Conservation (phyloP, 2,888 invertebrate genomes). For the Creontiades dilutus region DNA sequence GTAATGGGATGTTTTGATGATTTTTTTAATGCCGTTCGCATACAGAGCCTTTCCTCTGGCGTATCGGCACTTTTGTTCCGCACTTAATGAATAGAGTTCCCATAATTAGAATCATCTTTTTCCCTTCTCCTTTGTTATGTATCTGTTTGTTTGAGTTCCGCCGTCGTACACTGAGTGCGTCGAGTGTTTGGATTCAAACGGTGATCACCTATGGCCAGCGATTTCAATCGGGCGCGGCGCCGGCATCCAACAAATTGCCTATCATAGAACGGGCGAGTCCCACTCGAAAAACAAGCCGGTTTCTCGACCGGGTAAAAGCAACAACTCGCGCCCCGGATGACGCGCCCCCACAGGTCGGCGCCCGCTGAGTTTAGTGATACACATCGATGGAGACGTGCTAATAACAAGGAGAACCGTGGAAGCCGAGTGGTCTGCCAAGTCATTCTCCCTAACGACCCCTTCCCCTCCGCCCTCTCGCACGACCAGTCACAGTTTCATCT, state of each 20-base stretch:
- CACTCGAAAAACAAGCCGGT: not conserved
- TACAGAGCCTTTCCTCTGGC: too few species aligned
- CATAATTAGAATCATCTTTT: too few species aligned
- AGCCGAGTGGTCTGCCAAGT: slow-evolving; percentile 18
- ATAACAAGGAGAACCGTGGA: slow-evolving; percentile 22
- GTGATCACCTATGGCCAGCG: not conserved
- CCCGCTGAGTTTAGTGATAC: slow-evolving; percentile 53
- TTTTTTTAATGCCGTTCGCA: too few species aligned
- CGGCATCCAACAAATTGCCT: slow-evolving; percentile 19
- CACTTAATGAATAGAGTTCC: too few species aligned
- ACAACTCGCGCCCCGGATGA: slow-evolving; percentile 26
- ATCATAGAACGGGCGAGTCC: not conserved
- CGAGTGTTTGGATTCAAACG: not conserved
- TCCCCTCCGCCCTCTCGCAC: not conserved
- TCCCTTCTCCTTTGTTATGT: too few species aligned
- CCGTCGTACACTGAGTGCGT: too few species aligned
- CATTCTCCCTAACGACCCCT: slow-evolving; percentile 26
- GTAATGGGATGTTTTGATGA: too few species aligned
- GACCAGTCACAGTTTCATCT: not conserved
- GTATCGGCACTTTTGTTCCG: too few species aligned
- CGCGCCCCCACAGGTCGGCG: slow-evolving; percentile 34
- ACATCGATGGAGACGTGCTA: slow-evolving; percentile 61
- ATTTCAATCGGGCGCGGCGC: not conserved
- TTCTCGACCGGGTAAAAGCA: not conserved
- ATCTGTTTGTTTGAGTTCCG: too few species aligned